These are phyloP conservation scores for Aspidiotus destructor DNA, from an alignment of 2,888 invertebrate genomes.

Conservation along the genomic window DNA sequence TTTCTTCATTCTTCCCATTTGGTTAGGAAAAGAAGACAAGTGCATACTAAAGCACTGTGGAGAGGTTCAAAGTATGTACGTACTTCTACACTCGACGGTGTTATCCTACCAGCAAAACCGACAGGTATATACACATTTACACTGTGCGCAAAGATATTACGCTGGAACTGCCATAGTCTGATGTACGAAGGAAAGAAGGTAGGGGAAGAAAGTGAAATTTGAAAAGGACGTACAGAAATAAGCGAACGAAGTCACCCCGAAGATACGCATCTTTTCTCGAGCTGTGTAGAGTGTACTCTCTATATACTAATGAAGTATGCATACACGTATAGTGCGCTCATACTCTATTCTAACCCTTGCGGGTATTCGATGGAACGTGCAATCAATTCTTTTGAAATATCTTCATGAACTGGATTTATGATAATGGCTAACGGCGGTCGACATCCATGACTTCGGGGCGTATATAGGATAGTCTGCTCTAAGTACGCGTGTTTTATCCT, in stretches of 20 bases:
- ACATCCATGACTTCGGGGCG: background rate
- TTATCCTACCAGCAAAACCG: too few species aligned
- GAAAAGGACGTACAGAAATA: too few species aligned
- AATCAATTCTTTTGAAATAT: slow-evolving; percentile 29
- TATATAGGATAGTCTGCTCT: background rate
- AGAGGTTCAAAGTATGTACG: too few species aligned
- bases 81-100: too few species aligned
- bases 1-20: too few species aligned
- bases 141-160: too few species aligned
- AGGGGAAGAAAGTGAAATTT: too few species aligned
- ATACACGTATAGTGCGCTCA: background rate
- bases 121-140: too few species aligned
- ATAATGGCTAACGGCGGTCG: slow-evolving; percentile 1
- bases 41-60: too few species aligned
- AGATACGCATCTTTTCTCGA: background rate
- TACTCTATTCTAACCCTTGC: background rate
- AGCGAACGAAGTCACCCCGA: background rate
- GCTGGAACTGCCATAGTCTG: too few species aligned
- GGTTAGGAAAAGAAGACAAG: too few species aligned
- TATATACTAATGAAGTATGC: background rate
- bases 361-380: slow-evolving; percentile 17
- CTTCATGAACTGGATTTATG: slow-evolving; percentile 27
- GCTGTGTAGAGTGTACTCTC: background rate
- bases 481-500: background rate
- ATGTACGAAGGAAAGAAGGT: too few species aligned